Evolutionary conservation across 2,888 invertebrate species (phyloP).

Genomic region (Dicyrtoma fusca): DNA sequence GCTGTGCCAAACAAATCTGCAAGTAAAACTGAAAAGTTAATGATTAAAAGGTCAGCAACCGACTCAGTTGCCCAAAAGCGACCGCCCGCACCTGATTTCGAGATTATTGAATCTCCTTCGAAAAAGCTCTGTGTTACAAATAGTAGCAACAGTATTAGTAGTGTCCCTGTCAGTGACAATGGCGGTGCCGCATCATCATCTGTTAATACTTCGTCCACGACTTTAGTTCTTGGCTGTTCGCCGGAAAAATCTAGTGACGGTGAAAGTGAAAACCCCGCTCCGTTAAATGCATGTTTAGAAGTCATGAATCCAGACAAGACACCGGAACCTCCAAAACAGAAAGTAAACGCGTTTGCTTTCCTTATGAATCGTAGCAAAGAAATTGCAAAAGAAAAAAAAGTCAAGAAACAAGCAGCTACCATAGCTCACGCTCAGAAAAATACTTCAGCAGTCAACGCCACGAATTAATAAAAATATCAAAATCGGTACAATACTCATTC

Average conservation of each 20-base stretch:
- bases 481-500: too few relatives aligned
- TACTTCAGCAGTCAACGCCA: not conserved
- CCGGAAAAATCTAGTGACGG: not conserved
- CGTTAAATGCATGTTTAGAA: too few relatives aligned
- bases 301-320: too few relatives aligned
- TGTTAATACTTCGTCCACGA: too few relatives aligned
- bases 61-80: not conserved
- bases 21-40: not conserved
- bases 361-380: slow-evolving; percentile 50
- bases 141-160: too few relatives aligned
- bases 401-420: slow-evolving; percentile 25
- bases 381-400: slow-evolving; percentile 45
- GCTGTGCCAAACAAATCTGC: too few relatives aligned
- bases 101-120: not conserved
- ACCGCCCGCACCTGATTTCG: too few relatives aligned
- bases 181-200: too few relatives aligned
- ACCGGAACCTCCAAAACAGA: slow-evolving; percentile 12
- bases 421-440: not conserved
- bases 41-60: not conserved
- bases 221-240: too few relatives aligned
- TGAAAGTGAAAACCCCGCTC: too few relatives aligned
- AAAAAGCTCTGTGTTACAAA: not conserved
- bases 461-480: too few relatives aligned
- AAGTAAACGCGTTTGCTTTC: slow-evolving; percentile 49
- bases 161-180: too few relatives aligned